Percentiles rank a stretch among this genome's conserved stretches.
These are phyloP conservation scores for Perizoma affinitatum DNA, from an alignment of 2,888 invertebrate genomes.

Conservation along the genomic window DNA sequence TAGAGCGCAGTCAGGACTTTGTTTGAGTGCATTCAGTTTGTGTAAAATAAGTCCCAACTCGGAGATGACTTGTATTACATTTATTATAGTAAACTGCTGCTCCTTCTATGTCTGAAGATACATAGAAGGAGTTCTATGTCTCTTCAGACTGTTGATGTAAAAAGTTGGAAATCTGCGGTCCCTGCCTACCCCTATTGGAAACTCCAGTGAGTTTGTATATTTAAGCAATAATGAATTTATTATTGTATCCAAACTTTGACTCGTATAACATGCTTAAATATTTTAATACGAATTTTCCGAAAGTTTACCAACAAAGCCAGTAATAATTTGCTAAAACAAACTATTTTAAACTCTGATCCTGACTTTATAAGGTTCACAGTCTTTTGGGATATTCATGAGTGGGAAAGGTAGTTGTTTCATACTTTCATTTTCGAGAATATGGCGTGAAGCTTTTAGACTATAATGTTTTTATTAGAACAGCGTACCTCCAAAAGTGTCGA, in stretches of 20 bases:
- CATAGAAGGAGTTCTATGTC: no score
- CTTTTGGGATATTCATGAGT: neutral
- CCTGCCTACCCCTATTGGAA: no score
- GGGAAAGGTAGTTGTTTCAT: neutral
- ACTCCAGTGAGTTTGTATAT: no score
- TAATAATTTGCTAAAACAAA: neutral
- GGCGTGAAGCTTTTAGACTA: constrained; percentile 39
- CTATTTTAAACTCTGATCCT: constrained; percentile 4
- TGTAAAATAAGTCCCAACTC: no score
- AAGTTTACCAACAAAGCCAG: constrained; percentile 18
- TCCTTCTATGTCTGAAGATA: no score
- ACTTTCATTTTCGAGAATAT: constrained; percentile 26
- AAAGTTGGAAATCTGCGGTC: no score
- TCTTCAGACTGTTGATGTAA: no score
- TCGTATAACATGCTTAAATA: constrained; percentile 29
- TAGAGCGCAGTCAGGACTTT: no score
- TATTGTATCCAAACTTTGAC: constrained; percentile 12
- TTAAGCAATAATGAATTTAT: neutral
- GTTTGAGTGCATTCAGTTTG: no score
- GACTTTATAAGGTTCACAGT: constrained; percentile 2
- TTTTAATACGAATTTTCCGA: constrained; percentile 29
- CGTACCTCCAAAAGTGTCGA: constrained; percentile 26
- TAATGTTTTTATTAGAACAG: constrained; percentile 40
- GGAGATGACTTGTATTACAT: no score
- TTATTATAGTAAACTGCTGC: no score